Base-by-base conservation (phyloP, 2,888 invertebrate genomes). In the Thumatha senex region DNA sequence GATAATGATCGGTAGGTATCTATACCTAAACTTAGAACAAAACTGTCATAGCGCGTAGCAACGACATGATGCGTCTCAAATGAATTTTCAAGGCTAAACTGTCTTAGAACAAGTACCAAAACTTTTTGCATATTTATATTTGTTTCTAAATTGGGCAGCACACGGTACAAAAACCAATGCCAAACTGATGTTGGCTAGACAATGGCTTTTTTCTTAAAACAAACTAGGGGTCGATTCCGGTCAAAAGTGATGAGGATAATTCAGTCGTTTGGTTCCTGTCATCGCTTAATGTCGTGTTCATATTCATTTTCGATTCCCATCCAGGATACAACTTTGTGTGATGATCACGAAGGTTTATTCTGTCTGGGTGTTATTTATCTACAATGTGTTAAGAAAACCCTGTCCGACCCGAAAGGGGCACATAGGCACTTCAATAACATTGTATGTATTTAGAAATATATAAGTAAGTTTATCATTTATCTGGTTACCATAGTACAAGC, bases 61-160 rank as follows among this genome's bases (percentile, higher is more conserved):
- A 44, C 35, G 3, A 7, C 9, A 44, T 44, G 24, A 44, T 44
- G 24, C 24, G 35, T 29, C 33, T 34, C 35, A 35, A 44, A 44
- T 44, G 8, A 15, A 29, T 35, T 35, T 24, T 35, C 43, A 44
- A 44, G 43, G 35, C 35, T 35, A 35, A 34, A 24, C 24, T 10
- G 15, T 14, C 18, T 43, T 34, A 9, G 12, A 42, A 34, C 31
- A 43, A 15, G 34, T 43, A 18, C 18, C 1, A 7, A 33, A 11
- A 10, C 34, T 35, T 35, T 29, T 44, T 34, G 24, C 33, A 15
- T 44, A 33, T 24, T 31, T 31, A 31, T 31, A 31, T 35, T 24
- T 35, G 13, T 39, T 18, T 39, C 39, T 39, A 35, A 35, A 29
- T 44, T 29, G 24, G 24, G 7, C 18, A 44, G 33, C 8, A 13